Evolutionary conservation across 2,113 vertebrate genomes (phyloP), one percentile per base, ranked within the genome.

Genomic region (Microtus pennsylvanicus): DNA sequence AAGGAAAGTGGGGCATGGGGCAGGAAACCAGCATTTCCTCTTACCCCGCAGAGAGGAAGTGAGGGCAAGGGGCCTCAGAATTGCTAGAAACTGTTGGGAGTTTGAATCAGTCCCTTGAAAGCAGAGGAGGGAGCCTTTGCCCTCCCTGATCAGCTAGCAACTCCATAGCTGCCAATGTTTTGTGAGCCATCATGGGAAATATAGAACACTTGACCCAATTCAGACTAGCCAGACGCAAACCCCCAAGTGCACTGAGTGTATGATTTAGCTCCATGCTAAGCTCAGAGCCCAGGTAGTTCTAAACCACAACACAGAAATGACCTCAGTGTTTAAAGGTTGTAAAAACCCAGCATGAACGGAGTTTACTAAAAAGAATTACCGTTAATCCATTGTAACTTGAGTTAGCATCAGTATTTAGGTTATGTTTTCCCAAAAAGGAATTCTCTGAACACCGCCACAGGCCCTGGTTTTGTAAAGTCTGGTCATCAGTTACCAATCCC

Each of bases 91-190:
- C 87, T 81, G 61, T 52, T 81, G 95, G 81, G 90, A 69, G 86
- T 89, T 33, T 82, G 89, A 94, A 96, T 96, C 90, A 94, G 91
- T 96, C 96, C n/a, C 22, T 93, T 45, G 28, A 93, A 94, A 14
- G 2, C 83, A 87, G 78, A 30, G 35, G 35, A 63, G 26, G 88
- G 58, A 98, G 95, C 88, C 90, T 96, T 95, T 97, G 82, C 86
- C 5, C 88, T 98, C 97, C 97, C 91, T 96, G 94, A 89, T 91
- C 98, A 88, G 24, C 76, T 87, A 2, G 26, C 30, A 42, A 61
- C 24, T 33, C 17, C 38, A 21, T 6, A 85, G 28, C 4, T 21
- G 26, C 33, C 65, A 11, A 33, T 35, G 30, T 19, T 42, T n/a
- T 12, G 13, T 69, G 38, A 67, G 38, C 9, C 58, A 45, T 47